Evolutionary conservation across 2,797 vertebrate species (phyloP).

Genomic region (Threskiornis aethiopicus): DNA sequence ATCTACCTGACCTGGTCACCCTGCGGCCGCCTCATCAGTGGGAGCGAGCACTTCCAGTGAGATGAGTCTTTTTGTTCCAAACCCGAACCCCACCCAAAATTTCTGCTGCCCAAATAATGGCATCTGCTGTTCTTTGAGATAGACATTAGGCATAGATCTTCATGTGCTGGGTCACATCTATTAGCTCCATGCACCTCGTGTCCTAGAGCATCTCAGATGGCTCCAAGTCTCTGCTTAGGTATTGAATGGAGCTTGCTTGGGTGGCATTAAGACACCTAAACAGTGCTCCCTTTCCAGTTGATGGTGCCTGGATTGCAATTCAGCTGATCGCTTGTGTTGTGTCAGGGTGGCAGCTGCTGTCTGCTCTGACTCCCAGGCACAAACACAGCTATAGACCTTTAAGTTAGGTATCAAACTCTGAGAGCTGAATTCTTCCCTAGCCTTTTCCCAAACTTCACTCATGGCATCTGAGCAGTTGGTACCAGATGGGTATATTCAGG

Average conservation of each 20-base stretch:
- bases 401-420: neutral
- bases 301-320: neutral
- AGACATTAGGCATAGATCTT: neutral
- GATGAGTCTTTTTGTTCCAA: neutral
- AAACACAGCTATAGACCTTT: neutral
- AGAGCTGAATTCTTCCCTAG: neutral
- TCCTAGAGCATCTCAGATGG: neutral
- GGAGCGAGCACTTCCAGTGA: neutral
- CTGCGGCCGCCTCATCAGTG: neutral
- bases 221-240: neutral
- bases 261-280: neutral
- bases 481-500: neutral
- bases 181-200: neutral
- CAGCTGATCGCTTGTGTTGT: rapidly evolving
- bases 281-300: neutral
- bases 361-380: neutral
- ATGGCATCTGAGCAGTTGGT: neutral
- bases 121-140: neutral
- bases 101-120: neutral
- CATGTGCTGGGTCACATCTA: rapidly evolving
- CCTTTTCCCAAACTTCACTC: neutral
- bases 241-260: neutral
- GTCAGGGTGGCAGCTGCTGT: neutral
- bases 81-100: neutral
- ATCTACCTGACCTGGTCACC: neutral